These are phyloP conservation scores for Hylaeus anthracinus DNA, from an alignment of 1,140 invertebrate genomes.

Conservation along the genomic window DNA sequence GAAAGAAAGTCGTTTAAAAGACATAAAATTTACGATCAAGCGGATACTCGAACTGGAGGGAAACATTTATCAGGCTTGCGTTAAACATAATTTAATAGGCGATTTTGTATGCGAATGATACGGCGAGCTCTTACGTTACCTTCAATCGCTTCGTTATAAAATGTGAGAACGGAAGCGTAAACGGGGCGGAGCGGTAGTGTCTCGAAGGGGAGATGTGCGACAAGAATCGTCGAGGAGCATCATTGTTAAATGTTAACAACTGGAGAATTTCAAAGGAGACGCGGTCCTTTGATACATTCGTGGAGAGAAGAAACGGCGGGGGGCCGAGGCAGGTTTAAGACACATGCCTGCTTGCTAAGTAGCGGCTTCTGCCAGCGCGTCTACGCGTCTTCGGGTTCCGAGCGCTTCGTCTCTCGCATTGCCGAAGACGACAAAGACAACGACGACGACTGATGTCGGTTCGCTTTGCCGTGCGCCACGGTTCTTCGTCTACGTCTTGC, in stretches of 20 bases:
- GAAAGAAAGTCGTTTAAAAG: too few species aligned
- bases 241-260: slow-evolving; percentile 71
- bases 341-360: slow-evolving; percentile 70
- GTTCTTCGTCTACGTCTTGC: slow-evolving; percentile 76
- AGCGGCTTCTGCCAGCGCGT: slow-evolving; percentile 65
- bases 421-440: slow-evolving; percentile 58
- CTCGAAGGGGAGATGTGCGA: slow-evolving; percentile 42
- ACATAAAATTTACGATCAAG: too few species aligned
- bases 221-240: slow-evolving; percentile 64
- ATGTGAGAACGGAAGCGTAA: background rate
- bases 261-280: slow-evolving; percentile 65
- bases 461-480: slow-evolving; percentile 72
- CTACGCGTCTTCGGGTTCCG: slow-evolving; percentile 60
- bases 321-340: slow-evolving; percentile 54
- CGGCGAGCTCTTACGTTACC: background rate
- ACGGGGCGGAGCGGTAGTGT: background rate
- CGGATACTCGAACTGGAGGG: slow-evolving; percentile 9
- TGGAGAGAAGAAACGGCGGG: slow-evolving; percentile 39
- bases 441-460: slow-evolving; percentile 70
- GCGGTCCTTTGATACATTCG: slow-evolving; percentile 67
- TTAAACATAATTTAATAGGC: slow-evolving; percentile 37
- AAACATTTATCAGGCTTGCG: slow-evolving; percentile 30
- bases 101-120: slow-evolving; percentile 1
- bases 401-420: slow-evolving; percentile 59
- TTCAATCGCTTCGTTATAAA: background rate